Evolutionary conservation across 2,797 vertebrate genomes (phyloP), one percentile per base, ranked within the genome.

Genomic region (Forpus xanthops): DNA sequence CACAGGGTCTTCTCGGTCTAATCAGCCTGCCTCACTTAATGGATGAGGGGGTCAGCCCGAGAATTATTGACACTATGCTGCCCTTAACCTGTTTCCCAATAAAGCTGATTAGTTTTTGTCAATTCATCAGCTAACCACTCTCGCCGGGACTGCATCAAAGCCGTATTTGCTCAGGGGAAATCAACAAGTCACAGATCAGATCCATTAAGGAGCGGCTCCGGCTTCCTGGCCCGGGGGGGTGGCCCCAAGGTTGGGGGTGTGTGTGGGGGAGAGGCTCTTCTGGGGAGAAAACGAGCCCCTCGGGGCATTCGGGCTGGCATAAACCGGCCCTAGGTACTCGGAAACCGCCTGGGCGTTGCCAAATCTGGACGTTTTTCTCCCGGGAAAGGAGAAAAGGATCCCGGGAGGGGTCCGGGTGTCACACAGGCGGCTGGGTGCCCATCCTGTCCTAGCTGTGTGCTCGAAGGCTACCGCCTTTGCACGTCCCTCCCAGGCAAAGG

Each of bases 61-160:
- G 98, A 99, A 99, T 98, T 99, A 99, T 98, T 98, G 98, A 99
- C 99, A 99, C 98, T 98, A 98, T 96, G 97, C 98, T 98, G 98
- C 98, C 99, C 98, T 99, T 99, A 99, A 99, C 99, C 99, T 98
- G 98, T 98, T 98, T 98, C 98, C 99, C 99, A 99, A 99, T 99
- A 99, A 99, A 99, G 99, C 99, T 98, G 99, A 99, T 99, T 99
- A 98, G 99, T 98, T 99, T 99, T 98, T 97, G 98, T 98, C 99
- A 98, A 99, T 99, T 98, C 99, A 99, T 99, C 99, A 99, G 98
- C 98, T 97, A 97, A 98, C 98, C 98, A 92, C 97, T 97, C 98
- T 97, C 97, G 86, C 82, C 97, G 96, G 97, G 97, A 98, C 96
- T 96, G 97, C 97, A 98, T 98, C 98, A 98, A 98, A 98, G 98